Evolutionary conservation across 2,113 vertebrate genomes (phyloP).

Genomic region (Triplophysa dalaica): DNA sequence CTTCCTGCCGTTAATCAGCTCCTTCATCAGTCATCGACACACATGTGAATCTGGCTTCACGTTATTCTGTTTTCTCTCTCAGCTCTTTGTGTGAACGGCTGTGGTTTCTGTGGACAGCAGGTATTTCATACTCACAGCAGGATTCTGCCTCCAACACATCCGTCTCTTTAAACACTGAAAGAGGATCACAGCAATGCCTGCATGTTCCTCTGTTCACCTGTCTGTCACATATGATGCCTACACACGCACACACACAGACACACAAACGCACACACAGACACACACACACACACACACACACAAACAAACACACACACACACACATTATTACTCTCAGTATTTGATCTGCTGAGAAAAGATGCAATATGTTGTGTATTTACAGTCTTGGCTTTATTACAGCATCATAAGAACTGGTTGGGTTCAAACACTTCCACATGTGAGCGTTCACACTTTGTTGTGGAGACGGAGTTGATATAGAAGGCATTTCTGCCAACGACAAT

Average conservation of each 20-base stretch:
- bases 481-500: conserved; percentile 33
- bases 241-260: too few species aligned
- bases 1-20: conserved; percentile 28
- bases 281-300: too few species aligned
- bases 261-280: too few species aligned
- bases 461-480: conserved; percentile 54
- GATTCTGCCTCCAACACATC: not conserved
- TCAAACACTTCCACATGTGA: conserved; percentile 60
- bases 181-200: conserved; percentile 48
- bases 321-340: too few species aligned
- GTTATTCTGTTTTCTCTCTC: conserved; percentile 39
- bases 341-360: conserved; percentile 40
- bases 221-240: too few species aligned
- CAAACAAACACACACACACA: too few species aligned
- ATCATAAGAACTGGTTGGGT: conserved; percentile 45
- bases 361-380: conserved; percentile 53
- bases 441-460: conserved; percentile 46
- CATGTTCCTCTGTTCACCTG: conserved; percentile 41
- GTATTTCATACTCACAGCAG: conserved; percentile 46
- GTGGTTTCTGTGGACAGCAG: conserved; percentile 47
- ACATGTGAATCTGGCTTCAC: conserved; percentile 16
- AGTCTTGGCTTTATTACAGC: conserved; percentile 51
- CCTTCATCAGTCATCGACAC: conserved; percentile 9
- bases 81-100: conserved; percentile 51
- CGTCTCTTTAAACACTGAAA: conserved; percentile 50